phyloP scores from a whole-genome alignment of 2,797 vertebrate species.

The Bryconaethiops microstoma region DNA sequence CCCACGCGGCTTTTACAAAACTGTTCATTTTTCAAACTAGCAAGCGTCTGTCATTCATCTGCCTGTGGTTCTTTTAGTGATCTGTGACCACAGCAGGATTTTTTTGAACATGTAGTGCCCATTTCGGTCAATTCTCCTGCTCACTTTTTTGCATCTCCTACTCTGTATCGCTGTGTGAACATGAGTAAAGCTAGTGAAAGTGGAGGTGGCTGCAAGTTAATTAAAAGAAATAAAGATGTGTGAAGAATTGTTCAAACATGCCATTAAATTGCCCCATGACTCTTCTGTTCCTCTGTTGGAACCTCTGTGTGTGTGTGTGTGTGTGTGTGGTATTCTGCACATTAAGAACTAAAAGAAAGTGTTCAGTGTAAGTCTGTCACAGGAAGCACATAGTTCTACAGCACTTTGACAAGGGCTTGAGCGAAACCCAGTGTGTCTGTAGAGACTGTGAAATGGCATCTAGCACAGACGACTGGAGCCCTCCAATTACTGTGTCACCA shows the following conservation, averaged over 20 bases:
- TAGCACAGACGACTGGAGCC: conserved; percentile 32
- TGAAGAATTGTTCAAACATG: not conserved
- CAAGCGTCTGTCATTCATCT: too few relatives aligned
- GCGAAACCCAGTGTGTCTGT: not conserved
- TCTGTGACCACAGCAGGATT: too few relatives aligned
- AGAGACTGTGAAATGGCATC: conserved; percentile 24
- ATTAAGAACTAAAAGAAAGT: conserved; percentile 13
- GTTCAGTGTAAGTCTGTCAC: too few relatives aligned
- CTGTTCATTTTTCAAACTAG: too few relatives aligned
- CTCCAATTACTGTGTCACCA: conserved; percentile 64
- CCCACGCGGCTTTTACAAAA: too few relatives aligned
- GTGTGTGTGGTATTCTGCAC: not conserved
- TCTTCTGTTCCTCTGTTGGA: too few relatives aligned
- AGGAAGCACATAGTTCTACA: not conserved
- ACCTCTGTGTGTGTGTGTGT: not conserved
- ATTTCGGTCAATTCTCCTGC: too few relatives aligned
- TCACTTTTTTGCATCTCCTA: too few relatives aligned
- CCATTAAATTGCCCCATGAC: not conserved
- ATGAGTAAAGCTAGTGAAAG: not conserved
- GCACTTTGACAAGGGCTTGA: not conserved
- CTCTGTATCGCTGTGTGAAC: not conserved
- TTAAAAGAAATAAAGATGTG: not conserved
- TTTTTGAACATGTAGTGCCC: too few relatives aligned
- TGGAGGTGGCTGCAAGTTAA: not conserved
- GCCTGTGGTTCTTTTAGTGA: too few relatives aligned